Conservation (phyloP, 2,797 vertebrate species). For the Zonotrichia albicollis region DNA sequence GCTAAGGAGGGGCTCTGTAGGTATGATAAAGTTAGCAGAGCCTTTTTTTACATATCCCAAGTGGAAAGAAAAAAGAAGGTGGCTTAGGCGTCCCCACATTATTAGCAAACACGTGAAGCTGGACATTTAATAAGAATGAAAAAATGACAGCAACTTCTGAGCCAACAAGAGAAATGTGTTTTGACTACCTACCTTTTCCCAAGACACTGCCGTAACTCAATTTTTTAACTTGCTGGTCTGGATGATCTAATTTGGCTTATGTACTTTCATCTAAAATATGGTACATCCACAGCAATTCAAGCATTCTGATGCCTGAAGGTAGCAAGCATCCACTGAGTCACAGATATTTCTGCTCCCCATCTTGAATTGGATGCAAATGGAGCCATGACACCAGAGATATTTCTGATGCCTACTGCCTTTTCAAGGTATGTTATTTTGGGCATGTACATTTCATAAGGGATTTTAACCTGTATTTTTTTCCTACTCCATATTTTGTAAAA, state of each 20-base stretch:
- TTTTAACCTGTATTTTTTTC: background rate
- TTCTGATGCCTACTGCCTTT: background rate
- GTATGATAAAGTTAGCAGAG: background rate
- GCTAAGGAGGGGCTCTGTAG: background rate
- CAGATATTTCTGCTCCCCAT: background rate
- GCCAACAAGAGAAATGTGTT: background rate
- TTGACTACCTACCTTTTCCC: background rate
- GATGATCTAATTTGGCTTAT: background rate
- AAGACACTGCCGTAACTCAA: background rate
- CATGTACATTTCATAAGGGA: background rate
- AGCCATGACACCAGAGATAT: background rate
- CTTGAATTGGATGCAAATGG: background rate
- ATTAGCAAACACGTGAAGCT: background rate
- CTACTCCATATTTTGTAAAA: background rate
- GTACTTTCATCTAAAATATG: background rate
- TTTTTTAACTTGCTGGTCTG: background rate
- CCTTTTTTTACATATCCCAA: accelerated
- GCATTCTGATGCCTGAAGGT: background rate
- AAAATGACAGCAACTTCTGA: background rate
- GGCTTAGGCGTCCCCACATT: background rate
- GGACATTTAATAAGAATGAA: background rate
- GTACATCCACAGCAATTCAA: background rate
- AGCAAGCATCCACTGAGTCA: background rate
- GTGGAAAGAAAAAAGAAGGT: background rate
- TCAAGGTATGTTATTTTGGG: background rate